phyloP scores from a whole-genome alignment of 2,888 invertebrate genomes.

The Galeruca laticollis region DNA sequence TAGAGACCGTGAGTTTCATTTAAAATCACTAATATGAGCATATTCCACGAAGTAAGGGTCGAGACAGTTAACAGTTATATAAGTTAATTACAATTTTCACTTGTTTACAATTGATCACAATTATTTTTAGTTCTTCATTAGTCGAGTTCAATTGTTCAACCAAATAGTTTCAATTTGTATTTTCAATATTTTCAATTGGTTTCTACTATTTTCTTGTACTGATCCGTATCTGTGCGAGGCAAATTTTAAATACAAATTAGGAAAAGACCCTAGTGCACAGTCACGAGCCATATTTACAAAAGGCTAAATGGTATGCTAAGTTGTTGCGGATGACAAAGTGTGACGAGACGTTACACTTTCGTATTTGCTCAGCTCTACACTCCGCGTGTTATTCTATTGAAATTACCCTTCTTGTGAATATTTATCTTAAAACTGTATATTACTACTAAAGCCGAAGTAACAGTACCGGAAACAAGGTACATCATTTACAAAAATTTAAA shows the following conservation, averaged over 20 bases:
- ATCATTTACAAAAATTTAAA: too few relatives aligned
- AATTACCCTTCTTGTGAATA: constrained; percentile 29
- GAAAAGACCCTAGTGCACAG: constrained; percentile 34
- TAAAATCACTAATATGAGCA: too few relatives aligned
- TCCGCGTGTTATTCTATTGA: constrained; percentile 29
- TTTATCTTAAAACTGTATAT: constrained; percentile 24
- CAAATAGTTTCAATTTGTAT: too few relatives aligned
- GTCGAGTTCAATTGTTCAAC: too few relatives aligned
- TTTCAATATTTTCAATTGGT: neutral
- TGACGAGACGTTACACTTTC: constrained; percentile 49
- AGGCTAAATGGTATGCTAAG: constrained; percentile 51
- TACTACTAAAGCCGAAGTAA: neutral
- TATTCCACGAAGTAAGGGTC: too few relatives aligned
- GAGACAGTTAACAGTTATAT: too few relatives aligned
- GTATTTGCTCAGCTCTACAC: constrained; percentile 51
- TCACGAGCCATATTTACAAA: constrained; percentile 45
- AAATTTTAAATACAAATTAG: constrained; percentile 40
- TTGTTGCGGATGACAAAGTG: constrained; percentile 52
- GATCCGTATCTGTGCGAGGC: neutral
- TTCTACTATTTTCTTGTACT: neutral
- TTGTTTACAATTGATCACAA: too few relatives aligned
- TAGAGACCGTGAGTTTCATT: too few relatives aligned
- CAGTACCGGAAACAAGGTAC: neutral
- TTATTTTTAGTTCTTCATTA: too few relatives aligned
- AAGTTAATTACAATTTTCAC: too few relatives aligned